Evolutionary conservation across 1,140 invertebrate species (phyloP), one percentile per base, ranked within the genome.

Genomic region (Zaprionus gabonicus): DNA sequence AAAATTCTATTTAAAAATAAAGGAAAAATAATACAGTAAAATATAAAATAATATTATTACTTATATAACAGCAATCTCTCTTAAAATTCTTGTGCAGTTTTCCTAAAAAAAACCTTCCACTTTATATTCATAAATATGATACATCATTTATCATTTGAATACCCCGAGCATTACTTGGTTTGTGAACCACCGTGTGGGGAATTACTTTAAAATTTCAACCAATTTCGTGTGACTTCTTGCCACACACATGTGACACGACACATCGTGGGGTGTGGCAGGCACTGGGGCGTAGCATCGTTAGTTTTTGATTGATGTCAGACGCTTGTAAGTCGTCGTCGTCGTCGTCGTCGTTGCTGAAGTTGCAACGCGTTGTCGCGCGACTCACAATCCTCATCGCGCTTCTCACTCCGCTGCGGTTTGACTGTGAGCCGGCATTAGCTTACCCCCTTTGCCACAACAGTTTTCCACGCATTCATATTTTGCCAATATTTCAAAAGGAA

Each of bases 191-290:
- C 10, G 46, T 51, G 41, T 25, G 27, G 62, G 38, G 28, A 90
- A 88, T 85, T 88, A 88, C 84, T 88, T 85, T 90, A 90, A 88
- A 71, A 90, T 88, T 88, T 88, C 67, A 88, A 82, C 85, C 85
- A 90, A 88, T 90, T 88, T 90, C 67, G 79, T 76, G 85, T 88
- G 84, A 88, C 85, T 88, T 85, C 78, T 81, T 85, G 78, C 79
- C 78, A 74, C 68, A 41, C 13, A 41, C 38, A 41, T 15, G 15
- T 7, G 15, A 15, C 38, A 15, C 38, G n/a, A 79, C 82, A 90
- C 83, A 76, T 81, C 53, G 3, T 36, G 25, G 59, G 55, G 56
- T 13, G 36, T 41, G 63, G 46, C 53, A 38, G 46, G 36, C 38
- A 59, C 62, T 67, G 60, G 71, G 71, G 59, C 31, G 20, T 69